phyloP scores from a whole-genome alignment of 1,140 invertebrate species.

The Platorchestia sp. region DNA sequence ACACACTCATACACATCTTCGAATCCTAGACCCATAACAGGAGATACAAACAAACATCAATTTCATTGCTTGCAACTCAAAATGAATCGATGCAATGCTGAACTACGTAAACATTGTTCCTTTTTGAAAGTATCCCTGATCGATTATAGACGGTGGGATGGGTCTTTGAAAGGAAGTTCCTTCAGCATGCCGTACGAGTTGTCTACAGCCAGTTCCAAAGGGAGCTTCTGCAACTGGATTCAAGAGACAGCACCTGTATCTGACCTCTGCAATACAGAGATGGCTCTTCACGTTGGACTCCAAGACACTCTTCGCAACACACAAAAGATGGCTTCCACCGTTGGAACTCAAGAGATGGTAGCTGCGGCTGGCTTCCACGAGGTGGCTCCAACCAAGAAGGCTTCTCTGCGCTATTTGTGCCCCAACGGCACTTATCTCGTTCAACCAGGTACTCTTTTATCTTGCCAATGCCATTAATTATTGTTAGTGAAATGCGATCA shows the following conservation, averaged over 20 bases:
- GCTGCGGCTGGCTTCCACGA: neutral
- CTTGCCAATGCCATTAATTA: neutral
- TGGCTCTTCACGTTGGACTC: no score
- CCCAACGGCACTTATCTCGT: no score
- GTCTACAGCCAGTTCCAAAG: no score
- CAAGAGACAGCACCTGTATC: no score
- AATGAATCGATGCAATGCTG: neutral
- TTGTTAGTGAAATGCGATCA: neutral
- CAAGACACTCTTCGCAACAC: no score
- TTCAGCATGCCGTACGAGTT: no score
- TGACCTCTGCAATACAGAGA: no score
- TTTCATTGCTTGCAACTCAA: neutral
- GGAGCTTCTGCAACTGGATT: no score
- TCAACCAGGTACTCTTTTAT: neutral
- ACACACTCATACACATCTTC: neutral
- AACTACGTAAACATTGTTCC: neutral
- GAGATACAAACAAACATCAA: neutral
- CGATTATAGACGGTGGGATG: neutral
- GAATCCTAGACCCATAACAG: neutral
- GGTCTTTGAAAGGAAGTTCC: neutral
- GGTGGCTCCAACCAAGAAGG: neutral
- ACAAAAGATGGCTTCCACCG: no score
- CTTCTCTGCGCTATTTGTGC: neutral
- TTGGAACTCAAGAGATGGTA: neutral
- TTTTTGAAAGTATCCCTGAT: neutral